Base-by-base conservation (phyloP, 2,888 invertebrate genomes). In the Perdita meconis region DNA sequence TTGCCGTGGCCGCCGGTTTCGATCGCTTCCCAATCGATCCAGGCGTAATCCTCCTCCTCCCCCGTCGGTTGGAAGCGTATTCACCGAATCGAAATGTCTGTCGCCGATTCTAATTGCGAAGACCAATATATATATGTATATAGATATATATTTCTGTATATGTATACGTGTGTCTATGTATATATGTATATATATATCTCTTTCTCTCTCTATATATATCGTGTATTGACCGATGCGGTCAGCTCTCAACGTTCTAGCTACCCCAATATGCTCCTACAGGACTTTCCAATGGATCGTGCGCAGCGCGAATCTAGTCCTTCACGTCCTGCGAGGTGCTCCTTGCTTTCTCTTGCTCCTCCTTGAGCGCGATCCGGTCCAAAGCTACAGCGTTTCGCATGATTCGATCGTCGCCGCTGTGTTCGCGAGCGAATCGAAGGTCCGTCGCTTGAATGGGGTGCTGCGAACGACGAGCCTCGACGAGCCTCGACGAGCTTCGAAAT, bases 351-450 rank as follows among this genome's bases (percentile, higher is more conserved):
- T n/a, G 26, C 38, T 22, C 47, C 47, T 71, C 53, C 24, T 42
- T 57, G 5, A 22, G 4, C 22, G 61, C 47, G 59, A 63, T 59
- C 44, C 24, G 56, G 38, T 69, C 63, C 61, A 44, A 36, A 51
- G 34, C 44, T 22, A 61, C 53, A 30, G 36, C 55, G 38, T 50
- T 40, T 80, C 70, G 82, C 82, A 83, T 83, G 63, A 59, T 83
- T 77, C 73, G 73, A 16, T 47, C 42, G 19, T 30, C 53, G n/a
- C 36, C 40, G 22, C 30, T n/a, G 8, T 10, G 47, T 47, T 1
- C 30, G 6, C 30, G 30, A 30, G 30, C 30, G 3, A 30, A 30
- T 30, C 30, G 30, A 30, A 6, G 6, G 30, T 2, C 30, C 30
- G 3, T 6, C 30, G 30, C 6, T n/a, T n/a, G n/a, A n/a, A n/a